Base-by-base conservation (phyloP, 1,140 invertebrate genomes). In the Adelges cooleyi region DNA sequence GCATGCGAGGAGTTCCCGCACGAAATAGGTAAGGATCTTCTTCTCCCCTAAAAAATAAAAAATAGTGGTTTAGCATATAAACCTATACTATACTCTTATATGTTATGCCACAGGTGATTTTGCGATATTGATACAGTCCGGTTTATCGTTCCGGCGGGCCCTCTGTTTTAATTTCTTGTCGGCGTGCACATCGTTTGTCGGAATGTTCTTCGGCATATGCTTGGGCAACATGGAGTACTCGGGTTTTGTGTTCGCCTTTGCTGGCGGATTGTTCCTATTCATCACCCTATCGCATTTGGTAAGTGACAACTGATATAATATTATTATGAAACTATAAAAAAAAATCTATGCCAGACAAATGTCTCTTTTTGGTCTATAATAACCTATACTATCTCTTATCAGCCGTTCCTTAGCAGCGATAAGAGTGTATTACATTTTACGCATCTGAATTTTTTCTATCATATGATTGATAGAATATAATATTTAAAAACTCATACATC, bases 1-100 rank as follows among this genome's bases (percentile, higher is more conserved):
- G 81, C 90, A 44, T 90, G 86, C 70, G 87, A 91, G 70, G 88
- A 91, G 73, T 74, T 90, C 36, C 88, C 88, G 0, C 88, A 91
- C 70, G 87, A 91, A 74, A 75, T 91, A 23, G 82, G 82, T 81
- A 70, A 33, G 29, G 11, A 33, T 33, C 11, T 33, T 33, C 11
- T 33, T 5, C 11, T 33, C 11, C 29, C 5, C 29, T 33, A 33
- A 33, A n/a, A n/a, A 33, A 33, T 33, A 6, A 33, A 33, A 33
- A 33, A 6, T 33, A 33, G 11, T n/a, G n/a, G n/a, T n/a, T n/a
- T n/a, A n/a, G n/a, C n/a, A n/a, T n/a, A n/a, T n/a, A n/a, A n/a
- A n/a, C n/a, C n/a, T n/a, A n/a, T n/a, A n/a, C 11, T 33, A 33
- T 33, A 33, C 11, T 33, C 11, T 33, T 5, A 6, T 33, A 33